Evolutionary conservation across 2,888 invertebrate species (phyloP), one percentile per base, ranked within the genome.

Genomic region (Nebria salina): DNA sequence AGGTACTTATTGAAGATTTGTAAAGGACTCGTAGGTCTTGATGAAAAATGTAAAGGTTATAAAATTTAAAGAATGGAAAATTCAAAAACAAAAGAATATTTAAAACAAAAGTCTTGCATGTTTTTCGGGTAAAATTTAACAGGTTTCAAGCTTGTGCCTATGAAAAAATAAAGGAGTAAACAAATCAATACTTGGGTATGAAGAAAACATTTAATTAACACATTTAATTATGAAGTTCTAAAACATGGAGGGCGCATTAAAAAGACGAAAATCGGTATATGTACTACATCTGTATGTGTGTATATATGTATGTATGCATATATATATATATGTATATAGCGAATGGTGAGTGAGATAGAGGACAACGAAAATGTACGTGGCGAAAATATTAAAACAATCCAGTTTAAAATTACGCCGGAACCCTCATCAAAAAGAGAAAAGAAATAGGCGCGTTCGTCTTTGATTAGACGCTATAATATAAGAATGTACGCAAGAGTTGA

Each of bases 401-500:
- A 26, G 79, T 79, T 77, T 84, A 84, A 85, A 86, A 85, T 86
- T 86, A 86, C 85, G 85, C 85, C 85, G 85, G 84, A 42, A 72
- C 84, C 85, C 86, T 87, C 87, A 87, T 87, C 87, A 87, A 87
- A 87, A 86, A 86, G 86, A 86, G 86, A 86, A 87, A 86, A 86
- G 86, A 86, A 83, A 83, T 83, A 54, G 82, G 79, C 84, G 85
- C 86, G 87, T 86, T 85, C 84, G 86, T 87, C 87, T 85, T 85
- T 87, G 87, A 87, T 87, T 87, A 87, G 87, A 86, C 85, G 84
- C 86, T 84, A 86, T 86, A 86, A 87, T 87, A 86, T 87, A 87
- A 87, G 87, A 87, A 87, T 87, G 86, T 87, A 87, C 87, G 87
- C 87, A 86, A 86, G 86, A 83, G 86, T 87, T 87, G 87, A 87